Evolutionary conservation across 2,113 vertebrate species (phyloP).

Genomic region (Leucopsar rothschildi): DNA sequence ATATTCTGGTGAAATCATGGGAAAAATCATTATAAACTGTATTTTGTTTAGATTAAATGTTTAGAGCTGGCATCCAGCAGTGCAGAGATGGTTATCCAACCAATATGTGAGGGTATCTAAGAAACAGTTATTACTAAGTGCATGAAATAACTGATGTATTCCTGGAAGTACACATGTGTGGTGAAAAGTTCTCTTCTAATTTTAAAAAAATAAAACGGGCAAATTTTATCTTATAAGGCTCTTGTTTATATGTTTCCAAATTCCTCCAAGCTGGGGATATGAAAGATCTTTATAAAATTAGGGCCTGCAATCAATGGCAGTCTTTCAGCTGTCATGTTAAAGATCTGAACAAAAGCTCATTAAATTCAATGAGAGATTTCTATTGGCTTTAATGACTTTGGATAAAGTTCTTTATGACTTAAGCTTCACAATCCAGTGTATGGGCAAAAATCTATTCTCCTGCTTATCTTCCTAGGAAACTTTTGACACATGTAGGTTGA

Average conservation of each 20-base stretch:
- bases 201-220: neutral
- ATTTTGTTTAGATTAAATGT: neutral
- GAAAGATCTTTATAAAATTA: neutral
- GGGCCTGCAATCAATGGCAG: neutral
- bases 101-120: neutral
- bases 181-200: neutral
- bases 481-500: neutral
- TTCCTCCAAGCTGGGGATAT: neutral
- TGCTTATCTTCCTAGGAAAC: neutral
- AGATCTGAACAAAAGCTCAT: conserved; percentile 4
- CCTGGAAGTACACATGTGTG: neutral
- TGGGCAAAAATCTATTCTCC: neutral
- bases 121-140: neutral
- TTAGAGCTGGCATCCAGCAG: neutral
- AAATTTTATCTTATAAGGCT: neutral
- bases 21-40: neutral
- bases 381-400: neutral
- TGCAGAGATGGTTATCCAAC: neutral
- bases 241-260: neutral
- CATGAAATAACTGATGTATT: neutral
- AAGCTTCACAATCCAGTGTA: neutral
- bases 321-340: neutral
- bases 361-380: conserved; percentile 16
- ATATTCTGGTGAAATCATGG: neutral
- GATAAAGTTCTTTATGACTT: neutral